A percentile compares a stretch with the other conserved stretches of the same genome.
phyloP scores from a whole-genome alignment of 2,888 invertebrate genomes.

The Protonemura montana region DNA sequence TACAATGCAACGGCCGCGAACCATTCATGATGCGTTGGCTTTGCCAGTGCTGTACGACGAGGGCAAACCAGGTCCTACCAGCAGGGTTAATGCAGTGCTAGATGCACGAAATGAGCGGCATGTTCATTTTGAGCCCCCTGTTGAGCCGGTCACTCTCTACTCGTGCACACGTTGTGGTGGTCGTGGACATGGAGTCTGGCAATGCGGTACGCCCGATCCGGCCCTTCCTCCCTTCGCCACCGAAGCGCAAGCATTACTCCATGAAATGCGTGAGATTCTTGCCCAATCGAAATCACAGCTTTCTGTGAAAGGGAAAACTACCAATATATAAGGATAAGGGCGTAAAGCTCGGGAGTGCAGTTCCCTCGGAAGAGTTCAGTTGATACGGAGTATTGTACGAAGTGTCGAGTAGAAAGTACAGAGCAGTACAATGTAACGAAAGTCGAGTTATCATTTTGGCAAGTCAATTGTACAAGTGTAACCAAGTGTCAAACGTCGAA shows the following conservation, averaged over 20 bases:
- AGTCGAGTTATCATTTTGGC: too few relatives aligned
- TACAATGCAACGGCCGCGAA: background rate
- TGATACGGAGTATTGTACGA: too few relatives aligned
- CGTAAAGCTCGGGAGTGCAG: too few relatives aligned
- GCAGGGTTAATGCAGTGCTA: background rate
- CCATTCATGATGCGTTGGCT: background rate
- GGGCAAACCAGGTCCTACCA: background rate
- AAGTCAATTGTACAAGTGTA: too few relatives aligned
- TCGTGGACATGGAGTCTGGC: background rate
- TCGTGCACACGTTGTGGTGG: background rate
- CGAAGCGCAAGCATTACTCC: background rate
- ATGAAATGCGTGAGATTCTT: background rate
- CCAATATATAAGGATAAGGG: too few relatives aligned
- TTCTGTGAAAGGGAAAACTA: too few relatives aligned
- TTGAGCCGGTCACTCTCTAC: background rate
- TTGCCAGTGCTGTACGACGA: background rate
- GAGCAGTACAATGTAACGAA: too few relatives aligned
- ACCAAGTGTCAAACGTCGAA: too few relatives aligned
- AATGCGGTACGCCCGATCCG: background rate
- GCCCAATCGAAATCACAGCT: background rate
- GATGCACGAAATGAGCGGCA: background rate
- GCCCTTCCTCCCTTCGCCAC: background rate
- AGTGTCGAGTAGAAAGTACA: too few relatives aligned
- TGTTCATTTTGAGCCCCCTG: background rate
- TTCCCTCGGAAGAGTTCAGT: too few relatives aligned